Conservation (phyloP, 2,888 invertebrate genomes). For the Micropterix aruncella region DNA sequence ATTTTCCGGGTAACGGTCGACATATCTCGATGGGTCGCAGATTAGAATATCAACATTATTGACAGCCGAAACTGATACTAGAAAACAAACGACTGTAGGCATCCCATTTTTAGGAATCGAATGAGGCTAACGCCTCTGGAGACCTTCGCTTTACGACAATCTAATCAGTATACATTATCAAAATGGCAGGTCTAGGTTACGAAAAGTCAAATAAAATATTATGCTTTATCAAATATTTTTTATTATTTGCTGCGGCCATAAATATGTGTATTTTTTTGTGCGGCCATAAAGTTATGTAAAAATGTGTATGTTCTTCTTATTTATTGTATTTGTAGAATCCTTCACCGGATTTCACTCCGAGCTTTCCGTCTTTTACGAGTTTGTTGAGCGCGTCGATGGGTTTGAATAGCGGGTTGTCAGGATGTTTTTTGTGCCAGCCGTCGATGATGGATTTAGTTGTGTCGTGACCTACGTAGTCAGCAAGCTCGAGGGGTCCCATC, state of each 20-base stretch:
- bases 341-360: constrained; percentile 69
- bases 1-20: no score
- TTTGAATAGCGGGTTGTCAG: constrained; percentile 42
- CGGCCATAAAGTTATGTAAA: not conserved
- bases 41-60: no score
- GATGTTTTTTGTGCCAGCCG: constrained; percentile 59
- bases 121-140: not conserved
- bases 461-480: constrained; percentile 75
- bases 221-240: not conserved
- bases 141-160: not conserved
- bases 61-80: no score
- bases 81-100: no score
- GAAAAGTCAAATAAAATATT: not conserved
- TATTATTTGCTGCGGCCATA: not conserved
- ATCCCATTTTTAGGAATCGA: no score
- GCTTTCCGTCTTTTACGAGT: constrained; percentile 62
- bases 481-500: constrained; percentile 80
- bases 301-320: constrained; percentile 15
- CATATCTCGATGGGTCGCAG: no score
- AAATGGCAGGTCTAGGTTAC: not conserved
- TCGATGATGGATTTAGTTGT: constrained; percentile 63
- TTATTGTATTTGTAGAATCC: constrained; percentile 66
- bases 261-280: no score
- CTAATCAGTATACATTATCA: not conserved
- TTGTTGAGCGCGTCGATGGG: constrained; percentile 49